Percentiles rank a stretch among this genome's conserved stretches.
phyloP scores from a whole-genome alignment of 2,113 vertebrate genomes.

The Atlantisia rogersi region DNA sequence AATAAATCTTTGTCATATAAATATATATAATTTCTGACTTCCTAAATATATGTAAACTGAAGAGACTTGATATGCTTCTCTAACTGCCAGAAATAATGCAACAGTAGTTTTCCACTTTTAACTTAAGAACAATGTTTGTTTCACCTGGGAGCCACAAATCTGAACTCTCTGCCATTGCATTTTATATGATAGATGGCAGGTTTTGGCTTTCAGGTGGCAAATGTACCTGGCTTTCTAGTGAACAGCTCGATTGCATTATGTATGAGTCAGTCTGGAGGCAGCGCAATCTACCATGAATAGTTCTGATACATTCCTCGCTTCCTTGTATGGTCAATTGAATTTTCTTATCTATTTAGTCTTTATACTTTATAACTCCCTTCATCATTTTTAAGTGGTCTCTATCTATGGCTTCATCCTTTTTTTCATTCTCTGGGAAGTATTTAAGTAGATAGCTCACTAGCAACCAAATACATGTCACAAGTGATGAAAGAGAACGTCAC shows the following conservation, averaged over 20 bases:
- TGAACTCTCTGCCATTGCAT: not conserved
- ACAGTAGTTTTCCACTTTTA: not conserved
- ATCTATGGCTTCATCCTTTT: not conserved
- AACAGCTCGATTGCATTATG: not conserved
- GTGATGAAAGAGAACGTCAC: not conserved
- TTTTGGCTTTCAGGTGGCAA: not conserved
- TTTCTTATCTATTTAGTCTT: not conserved
- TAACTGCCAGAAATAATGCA: not conserved
- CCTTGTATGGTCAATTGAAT: slow-evolving; percentile 11
- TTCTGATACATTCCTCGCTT: not conserved
- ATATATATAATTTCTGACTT: not conserved
- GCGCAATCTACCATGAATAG: not conserved
- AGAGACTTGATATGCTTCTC: not conserved
- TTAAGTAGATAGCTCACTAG: not conserved
- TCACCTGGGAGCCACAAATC: not conserved
- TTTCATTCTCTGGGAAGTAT: not conserved
- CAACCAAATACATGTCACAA: not conserved
- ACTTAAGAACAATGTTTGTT: not conserved
- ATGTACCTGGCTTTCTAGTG: not conserved
- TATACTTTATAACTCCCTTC: not conserved
- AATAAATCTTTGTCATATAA: not conserved
- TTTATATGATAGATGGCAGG: not conserved
- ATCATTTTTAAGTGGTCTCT: not conserved
- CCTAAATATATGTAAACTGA: not conserved
- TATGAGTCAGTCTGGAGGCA: not conserved